A percentile compares a stretch with the other conserved stretches of the same genome.
phyloP scores from a whole-genome alignment of 2,113 vertebrate species.

The Psettodes erumei region DNA sequence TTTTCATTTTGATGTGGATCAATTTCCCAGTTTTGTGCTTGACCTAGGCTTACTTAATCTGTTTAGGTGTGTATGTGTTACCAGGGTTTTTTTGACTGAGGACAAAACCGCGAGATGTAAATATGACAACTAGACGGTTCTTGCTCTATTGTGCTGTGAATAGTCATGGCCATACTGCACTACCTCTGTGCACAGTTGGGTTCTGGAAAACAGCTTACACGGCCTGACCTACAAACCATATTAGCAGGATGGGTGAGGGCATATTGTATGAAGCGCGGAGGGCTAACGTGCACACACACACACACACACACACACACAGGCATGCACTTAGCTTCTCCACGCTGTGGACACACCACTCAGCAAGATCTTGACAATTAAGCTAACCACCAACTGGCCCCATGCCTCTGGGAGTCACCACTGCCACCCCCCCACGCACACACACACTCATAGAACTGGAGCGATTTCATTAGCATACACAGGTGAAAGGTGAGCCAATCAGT shows the following conservation, averaged over 20 bases:
- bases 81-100: neutral
- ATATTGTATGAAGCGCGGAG: constrained; percentile 32
- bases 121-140: constrained; percentile 1
- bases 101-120: neutral
- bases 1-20: too few species aligned
- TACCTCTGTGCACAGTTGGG: constrained; percentile 33
- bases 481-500: constrained; percentile 82
- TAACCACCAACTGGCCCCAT: constrained; percentile 73
- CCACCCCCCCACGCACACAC: constrained; percentile 29
- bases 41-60: neutral
- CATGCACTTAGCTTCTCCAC: constrained; percentile 32
- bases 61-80: neutral
- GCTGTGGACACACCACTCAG: constrained; percentile 66
- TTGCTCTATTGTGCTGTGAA: neutral
- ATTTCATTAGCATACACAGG: constrained; percentile 80
- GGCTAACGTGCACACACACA: constrained; percentile 35
- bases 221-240: constrained; percentile 61
- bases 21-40: neutral
- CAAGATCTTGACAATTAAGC: constrained; percentile 82
- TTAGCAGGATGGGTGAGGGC: constrained; percentile 45
- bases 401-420: constrained; percentile 53
- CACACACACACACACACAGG: constrained; percentile 26
- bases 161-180: neutral
- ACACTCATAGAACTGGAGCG: constrained; percentile 12
- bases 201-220: constrained; percentile 42